Evolutionary conservation across 2,113 vertebrate genomes (phyloP).

Genomic region (Fukomys damarensis): DNA sequence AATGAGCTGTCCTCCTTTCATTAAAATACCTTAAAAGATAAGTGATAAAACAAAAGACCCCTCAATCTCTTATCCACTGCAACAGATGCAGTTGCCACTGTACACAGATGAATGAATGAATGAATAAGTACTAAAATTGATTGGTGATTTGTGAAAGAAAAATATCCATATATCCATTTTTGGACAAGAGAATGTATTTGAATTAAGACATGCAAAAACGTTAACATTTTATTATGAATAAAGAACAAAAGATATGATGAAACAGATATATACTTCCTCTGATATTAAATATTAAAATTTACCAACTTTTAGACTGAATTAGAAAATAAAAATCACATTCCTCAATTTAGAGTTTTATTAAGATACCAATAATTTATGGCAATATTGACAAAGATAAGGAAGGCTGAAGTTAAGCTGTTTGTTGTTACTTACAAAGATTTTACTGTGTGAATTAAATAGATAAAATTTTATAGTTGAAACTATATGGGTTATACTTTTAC

Average conservation of each 20-base stretch:
- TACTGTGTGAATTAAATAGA: conserved; percentile 41
- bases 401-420: conserved; percentile 19
- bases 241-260: not conserved
- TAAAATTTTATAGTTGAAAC: conserved; percentile 46
- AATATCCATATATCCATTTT: not conserved
- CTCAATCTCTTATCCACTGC: not conserved
- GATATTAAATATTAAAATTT: not conserved
- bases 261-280: not conserved
- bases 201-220: not conserved
- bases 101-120: not conserved
- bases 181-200: not conserved
- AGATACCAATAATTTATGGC: conserved; percentile 18
- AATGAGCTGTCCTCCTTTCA: not conserved
- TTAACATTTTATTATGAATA: conserved; percentile 35
- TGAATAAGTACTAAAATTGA: not conserved
- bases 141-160: conserved; percentile 34
- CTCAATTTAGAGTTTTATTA: conserved; percentile 46
- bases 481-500: not conserved
- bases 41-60: conserved; percentile 46
- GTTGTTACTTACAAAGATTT: conserved; percentile 16
- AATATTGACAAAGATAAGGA: conserved; percentile 21
- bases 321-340: conserved; percentile 52
- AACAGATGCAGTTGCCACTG: not conserved
- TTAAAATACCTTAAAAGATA: not conserved
- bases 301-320: not conserved